Evolutionary conservation across 2,888 invertebrate genomes (phyloP), one percentile per base, ranked within the genome.

Genomic region (Pammene fasciana): DNA sequence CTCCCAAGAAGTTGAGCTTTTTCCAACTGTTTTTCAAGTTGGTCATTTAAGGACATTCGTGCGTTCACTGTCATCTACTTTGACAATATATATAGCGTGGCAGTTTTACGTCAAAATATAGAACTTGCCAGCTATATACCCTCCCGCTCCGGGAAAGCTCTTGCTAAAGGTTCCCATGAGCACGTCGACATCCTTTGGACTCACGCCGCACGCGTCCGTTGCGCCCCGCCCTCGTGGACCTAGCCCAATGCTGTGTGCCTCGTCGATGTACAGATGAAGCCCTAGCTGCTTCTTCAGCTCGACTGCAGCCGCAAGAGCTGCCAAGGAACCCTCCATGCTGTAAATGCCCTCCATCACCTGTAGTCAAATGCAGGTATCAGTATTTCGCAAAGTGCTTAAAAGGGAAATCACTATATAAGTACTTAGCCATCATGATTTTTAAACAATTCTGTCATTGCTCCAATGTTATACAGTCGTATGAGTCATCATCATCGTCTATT

Each of bases 121-220:
- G 26, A 26, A 52, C 18, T 94, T 90, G 71, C 99, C 99, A 7
- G 97, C 99, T 75, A 99, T 97, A 87, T 99, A 99, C 11, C 99
- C 99, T 55, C 99, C 99, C 72, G 98, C 97, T 60, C 98, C 97
- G 65, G 98, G 99, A 91, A 99, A 99, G 87, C 99, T 99, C 93
- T 99, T 99, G 2, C 99, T 99, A 87, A 98, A 99, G 36, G 99
- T 99, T 76, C 99, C 99, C 99, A 99, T 99, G 74, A 99, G 94
- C 78, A 97, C 95, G 83, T 99, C 99, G 18, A 99, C 94, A 81
- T 99, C 97, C 5, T 87, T 90, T 0, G 99, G 96, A 89, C 96
- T 93, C 72, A 96, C 95, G 54, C 95, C 95, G 84, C 96, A 97
- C 91, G 97, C 97, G 86, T 99, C 99, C 0, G 96, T 93, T 36